A percentile compares a stretch with the other conserved stretches of the same genome.
These are phyloP conservation scores for Caenorhabditis briggsae DNA, from an alignment of 1,140 invertebrate genomes.

Conservation along the genomic window DNA sequence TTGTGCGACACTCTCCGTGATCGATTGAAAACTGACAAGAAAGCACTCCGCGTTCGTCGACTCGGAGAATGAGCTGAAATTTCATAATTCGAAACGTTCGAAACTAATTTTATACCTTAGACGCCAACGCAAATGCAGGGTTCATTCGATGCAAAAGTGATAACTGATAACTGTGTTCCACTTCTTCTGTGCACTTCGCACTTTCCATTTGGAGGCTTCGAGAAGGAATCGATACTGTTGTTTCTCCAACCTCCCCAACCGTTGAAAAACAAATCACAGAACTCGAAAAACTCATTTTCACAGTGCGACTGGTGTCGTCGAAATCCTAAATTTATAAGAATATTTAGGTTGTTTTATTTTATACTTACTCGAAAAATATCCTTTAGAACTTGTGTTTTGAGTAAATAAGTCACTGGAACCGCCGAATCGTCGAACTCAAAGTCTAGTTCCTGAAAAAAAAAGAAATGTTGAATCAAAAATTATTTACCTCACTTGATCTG, in stretches of 20 bases:
- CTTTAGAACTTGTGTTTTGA: slow-evolving; percentile 44
- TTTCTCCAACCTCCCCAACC: slow-evolving; percentile 24
- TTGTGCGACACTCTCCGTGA: slow-evolving; percentile 7
- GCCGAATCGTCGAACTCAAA: slow-evolving; percentile 1
- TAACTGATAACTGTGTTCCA: neutral
- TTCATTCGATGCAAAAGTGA: slow-evolving; percentile 25
- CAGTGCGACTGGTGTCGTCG: slow-evolving; percentile 5
- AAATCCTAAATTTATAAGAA: neutral
- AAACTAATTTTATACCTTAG: neutral
- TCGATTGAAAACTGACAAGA: slow-evolving; percentile 41
- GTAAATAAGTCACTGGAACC: neutral
- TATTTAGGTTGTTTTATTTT: no score
- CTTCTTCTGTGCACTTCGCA: slow-evolving; percentile 27
- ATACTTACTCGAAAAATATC: neutral
- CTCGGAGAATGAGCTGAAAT: slow-evolving; percentile 17
- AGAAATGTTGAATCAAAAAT: neutral
- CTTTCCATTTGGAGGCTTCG: slow-evolving; percentile 44
- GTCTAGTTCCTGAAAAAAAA: slow-evolving; percentile 8
- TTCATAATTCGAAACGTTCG: neutral
- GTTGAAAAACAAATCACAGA: slow-evolving; percentile 6
- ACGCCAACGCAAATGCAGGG: neutral
- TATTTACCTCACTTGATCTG: neutral
- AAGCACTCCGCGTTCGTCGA: slow-evolving; percentile 14
- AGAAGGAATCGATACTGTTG: neutral
- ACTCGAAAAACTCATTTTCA: neutral